Evolutionary conservation across 2,888 invertebrate genomes (phyloP), one percentile per base, ranked within the genome.

Genomic region (Campopleginae sp.): DNA sequence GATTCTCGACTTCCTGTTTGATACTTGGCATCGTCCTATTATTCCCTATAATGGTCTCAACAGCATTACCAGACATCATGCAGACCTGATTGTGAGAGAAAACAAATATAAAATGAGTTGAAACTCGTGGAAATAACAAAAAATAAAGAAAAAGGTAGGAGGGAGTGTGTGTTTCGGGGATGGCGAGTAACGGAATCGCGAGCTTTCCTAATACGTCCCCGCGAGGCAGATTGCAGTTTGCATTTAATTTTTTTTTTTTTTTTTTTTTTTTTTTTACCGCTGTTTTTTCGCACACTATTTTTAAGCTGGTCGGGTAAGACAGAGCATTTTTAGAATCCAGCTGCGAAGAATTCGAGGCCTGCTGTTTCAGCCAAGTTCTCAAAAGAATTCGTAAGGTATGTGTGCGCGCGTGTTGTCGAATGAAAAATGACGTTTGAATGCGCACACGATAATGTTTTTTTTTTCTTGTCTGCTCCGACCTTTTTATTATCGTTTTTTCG

Each of bases 1-100:
- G 93, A 90, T 91, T 94, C 88, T 95, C 92, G 93, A 96, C 94
- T 95, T 96, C 95, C 90, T 95, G 95, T 91, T 95, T 95, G 88
- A 95, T 93, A 86, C 90, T 70, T 90, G 94, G 92, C 94, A 95
- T 93, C 77, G 92, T 92, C 87, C 94, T 93, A 86, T 92, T 93
- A 86, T 91, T 92, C 71, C 91, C 92, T 71, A 93, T 91, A 91
- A 93, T 92, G 76, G 86, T 91, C 88, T 93, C 93, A 79, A 91
- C 89, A 44, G 91, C 87, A 81, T 89, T 90, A 82, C 92, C 95
- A 84, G 96, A 95, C 96, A 96, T 96, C 96, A 96, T 96, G 92
- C 96, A 96, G 93, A 96, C 96, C 96, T 96, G 94, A 2, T 93
- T 94, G 6, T 44, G 6, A 46, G 58, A 46, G 23, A 63, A 74